These are phyloP conservation scores for Heliconius himera DNA, from an alignment of 1,140 invertebrate genomes.

Conservation along the genomic window DNA sequence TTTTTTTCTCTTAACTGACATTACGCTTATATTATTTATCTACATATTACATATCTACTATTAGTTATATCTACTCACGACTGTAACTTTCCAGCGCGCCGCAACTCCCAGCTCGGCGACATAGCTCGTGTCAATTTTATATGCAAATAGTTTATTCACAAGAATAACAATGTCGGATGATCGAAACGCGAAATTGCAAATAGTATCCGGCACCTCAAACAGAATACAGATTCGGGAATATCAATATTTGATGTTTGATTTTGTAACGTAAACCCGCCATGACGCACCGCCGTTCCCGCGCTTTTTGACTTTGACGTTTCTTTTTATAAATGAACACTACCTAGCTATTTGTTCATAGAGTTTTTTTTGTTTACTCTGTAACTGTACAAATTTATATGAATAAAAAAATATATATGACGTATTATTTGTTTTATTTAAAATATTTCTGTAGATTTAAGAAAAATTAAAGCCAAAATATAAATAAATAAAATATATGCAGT, in stretches of 20 bases:
- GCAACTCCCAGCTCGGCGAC: slow-evolving; percentile 2
- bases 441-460: no score
- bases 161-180: slow-evolving; percentile 60
- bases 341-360: not conserved
- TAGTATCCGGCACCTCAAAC: slow-evolving; percentile 73
- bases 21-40: no score
- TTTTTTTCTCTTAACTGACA: no score
- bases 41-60: not conserved
- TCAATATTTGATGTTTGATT: slow-evolving; percentile 80
- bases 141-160: slow-evolving; percentile 60
- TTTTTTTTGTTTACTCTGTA: not conserved
- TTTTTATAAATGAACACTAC: slow-evolving; percentile 13
- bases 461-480: no score
- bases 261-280: slow-evolving; percentile 60
- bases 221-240: slow-evolving; percentile 74
- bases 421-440: no score
- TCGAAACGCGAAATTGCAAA: slow-evolving; percentile 68
- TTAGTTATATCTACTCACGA: not conserved
- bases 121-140: slow-evolving; percentile 44
- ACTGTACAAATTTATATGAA: no score
- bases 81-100: not conserved
- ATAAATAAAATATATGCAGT: no score
- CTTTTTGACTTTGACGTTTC: slow-evolving; percentile 44
- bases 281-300: slow-evolving; percentile 45
- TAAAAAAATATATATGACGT: no score